Evolutionary conservation across 2,888 invertebrate genomes (phyloP), one percentile per base, ranked within the genome.

Genomic region (Boloria selene): DNA sequence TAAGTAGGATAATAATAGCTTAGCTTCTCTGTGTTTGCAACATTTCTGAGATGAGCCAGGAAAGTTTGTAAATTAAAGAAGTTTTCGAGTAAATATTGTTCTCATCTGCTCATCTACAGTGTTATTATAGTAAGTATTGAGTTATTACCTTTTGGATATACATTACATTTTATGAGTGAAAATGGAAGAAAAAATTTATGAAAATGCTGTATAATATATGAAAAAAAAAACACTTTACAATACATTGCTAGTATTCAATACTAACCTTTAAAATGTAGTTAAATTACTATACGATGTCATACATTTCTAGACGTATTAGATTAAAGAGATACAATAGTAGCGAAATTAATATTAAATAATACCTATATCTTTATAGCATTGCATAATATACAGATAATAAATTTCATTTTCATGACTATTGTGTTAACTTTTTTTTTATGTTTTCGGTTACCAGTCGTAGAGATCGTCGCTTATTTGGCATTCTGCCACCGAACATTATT

Each of bases 401-500:
- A 52, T 26, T 10, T n/a, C n/a, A 1, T n/a, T 3, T 17, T 52
- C 16, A 10, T 4, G 18, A 17, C 10, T 64, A 59, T 64, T 51
- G 58, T 31, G 61, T 50, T 59, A 45, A 14, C 42, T 38, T 47
- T 64, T 4, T 26, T 61, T 56, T 58, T 53, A 61, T 52, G 59
- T 61, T n/a, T 13, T 55, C 47, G 42, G 61, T 55, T 62, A 54
- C 65, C 60, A 61, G 61, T 65, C 65, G 54, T 64, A n/a, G 56
- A 52, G 61, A 60, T 47, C 71, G 69, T 70, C 64, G 73, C 65
- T 71, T 65, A 70, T 60, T 78, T 83, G 83, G 83, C 82, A 63
- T 61, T 42, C 14, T 64, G 81, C 83, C 83, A 84, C 74, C 68
- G 61, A 70, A 70, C 69, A 72, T 69, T 72, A 69, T 74, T 75